Evolutionary conservation across 1,140 invertebrate species (phyloP).

Genomic region (Whitmania pigra): DNA sequence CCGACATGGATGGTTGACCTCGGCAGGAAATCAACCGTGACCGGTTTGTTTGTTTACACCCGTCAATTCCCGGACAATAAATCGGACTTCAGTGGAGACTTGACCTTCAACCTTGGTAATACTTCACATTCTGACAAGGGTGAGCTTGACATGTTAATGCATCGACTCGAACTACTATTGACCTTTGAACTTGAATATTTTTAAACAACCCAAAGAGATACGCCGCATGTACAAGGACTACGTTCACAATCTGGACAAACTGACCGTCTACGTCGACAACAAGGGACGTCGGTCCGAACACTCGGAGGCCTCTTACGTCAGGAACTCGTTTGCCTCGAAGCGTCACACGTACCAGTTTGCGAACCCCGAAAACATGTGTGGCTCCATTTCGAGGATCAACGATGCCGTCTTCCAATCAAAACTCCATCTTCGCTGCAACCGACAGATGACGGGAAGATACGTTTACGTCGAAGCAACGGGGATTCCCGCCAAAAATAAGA

Average conservation of each 20-base stretch:
- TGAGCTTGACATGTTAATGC: too few relatives aligned
- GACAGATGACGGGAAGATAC: conserved; percentile 44
- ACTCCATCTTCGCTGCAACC: conserved; percentile 45
- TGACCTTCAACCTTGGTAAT: too few relatives aligned
- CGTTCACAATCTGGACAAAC: conserved; percentile 43
- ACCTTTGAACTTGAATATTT: too few relatives aligned
- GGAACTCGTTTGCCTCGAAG: neutral
- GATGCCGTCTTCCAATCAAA: conserved; percentile 45
- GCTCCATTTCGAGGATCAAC: conserved; percentile 45
- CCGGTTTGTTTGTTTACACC: conserved; percentile 18
- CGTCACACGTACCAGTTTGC: conserved; percentile 21
- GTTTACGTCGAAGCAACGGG: conserved; percentile 48
- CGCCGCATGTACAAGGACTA: neutral
- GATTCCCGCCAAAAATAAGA: conserved; percentile 45
- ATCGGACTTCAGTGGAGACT: neutral
- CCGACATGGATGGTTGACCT: conserved; percentile 51
- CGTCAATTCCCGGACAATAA: neutral
- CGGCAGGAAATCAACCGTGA: conserved; percentile 39
- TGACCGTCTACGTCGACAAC: conserved; percentile 47
- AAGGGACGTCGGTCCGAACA: conserved; percentile 28
- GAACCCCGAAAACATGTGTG: conserved; percentile 41
- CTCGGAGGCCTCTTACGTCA: neutral
- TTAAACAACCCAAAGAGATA: neutral
- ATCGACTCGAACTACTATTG: too few relatives aligned
- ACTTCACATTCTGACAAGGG: too few relatives aligned